Evolutionary conservation across 2,888 invertebrate genomes (phyloP), one percentile per base, ranked within the genome.

Genomic region (Apotomis capreana): DNA sequence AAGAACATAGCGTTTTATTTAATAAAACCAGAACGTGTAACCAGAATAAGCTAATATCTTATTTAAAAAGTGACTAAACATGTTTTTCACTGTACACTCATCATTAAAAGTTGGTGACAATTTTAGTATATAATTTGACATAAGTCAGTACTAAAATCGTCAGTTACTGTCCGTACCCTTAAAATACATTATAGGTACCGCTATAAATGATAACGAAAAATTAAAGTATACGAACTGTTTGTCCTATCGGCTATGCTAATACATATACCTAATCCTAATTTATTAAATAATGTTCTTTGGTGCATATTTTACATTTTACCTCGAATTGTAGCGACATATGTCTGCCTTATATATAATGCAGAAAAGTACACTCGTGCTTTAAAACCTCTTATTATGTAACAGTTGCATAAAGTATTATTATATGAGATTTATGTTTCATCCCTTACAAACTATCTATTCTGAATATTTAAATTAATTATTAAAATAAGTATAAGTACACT

Each of bases 401-500:
- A 26, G 26, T 26, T 26, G 26, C 26, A 26, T 26, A 26, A 26
- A 26, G 26, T 26, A 26, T 26, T 26, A 26, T 26, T 26, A 26
- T 26, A 26, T 26, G 26, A 26, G 26, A 26, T 26, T 26, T 26
- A 2, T 26, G 1, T 40, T 44, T 54, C 4, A 44, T 55, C 40
- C 51, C 12, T 36, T 52, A 10, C 49, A 9, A 4, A 52, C 4
- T 59, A 13, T 12, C 44, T 59, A 5, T 44, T 44, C 59, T 0
- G 13, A 58, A 58, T 44, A 62, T 13, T 37, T 13, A 13, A 9
- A 37, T 54, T 49, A 40, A 15, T 64, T 54, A 26, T 36, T 15
- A 8, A 64, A 44, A 64, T 26, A 64, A 15, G 12, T 57, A 52
- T 63, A 65, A 46, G 36, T 57, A 65, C 65, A 65, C 65, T 65